Evolutionary conservation across 2,797 vertebrate species (phyloP).

Genomic region (Clarias platycephalus): DNA sequence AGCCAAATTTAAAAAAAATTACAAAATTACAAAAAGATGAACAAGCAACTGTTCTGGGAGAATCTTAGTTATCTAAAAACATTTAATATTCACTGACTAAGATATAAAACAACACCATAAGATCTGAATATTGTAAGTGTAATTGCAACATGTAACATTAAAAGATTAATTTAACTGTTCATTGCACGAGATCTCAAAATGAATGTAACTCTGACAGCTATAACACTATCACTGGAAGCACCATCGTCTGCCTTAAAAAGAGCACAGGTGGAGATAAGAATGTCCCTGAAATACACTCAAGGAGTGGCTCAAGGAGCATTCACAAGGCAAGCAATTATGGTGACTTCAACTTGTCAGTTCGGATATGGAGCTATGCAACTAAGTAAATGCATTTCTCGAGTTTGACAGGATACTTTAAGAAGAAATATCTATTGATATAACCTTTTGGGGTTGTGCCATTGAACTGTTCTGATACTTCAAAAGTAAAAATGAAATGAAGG

Average conservation of each 20-base stretch:
- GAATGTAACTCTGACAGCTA: constrained; percentile 44
- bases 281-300: constrained; percentile 60
- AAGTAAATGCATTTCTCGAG: constrained; percentile 63
- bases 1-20: background rate
- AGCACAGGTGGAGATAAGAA: constrained; percentile 45
- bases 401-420: constrained; percentile 65
- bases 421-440: constrained; percentile 66
- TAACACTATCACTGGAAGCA: constrained; percentile 32
- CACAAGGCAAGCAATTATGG: constrained; percentile 63
- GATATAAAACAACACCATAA: background rate
- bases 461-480: constrained; percentile 63
- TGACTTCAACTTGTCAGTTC: constrained; percentile 64
- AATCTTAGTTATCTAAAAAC: background rate
- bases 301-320: constrained; percentile 61
- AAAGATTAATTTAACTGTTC: background rate
- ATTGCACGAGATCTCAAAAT: background rate
- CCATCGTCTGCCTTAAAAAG: constrained; percentile 37
- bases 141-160: background rate
- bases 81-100: background rate
- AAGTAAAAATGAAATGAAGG: constrained; percentile 56
- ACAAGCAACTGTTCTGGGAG: background rate
- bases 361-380: constrained; percentile 61
- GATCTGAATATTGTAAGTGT: background rate
- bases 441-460: constrained; percentile 64
- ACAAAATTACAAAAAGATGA: background rate